Base-by-base conservation (phyloP, 2,888 invertebrate species). In the Bhutanitis thaidina region DNA sequence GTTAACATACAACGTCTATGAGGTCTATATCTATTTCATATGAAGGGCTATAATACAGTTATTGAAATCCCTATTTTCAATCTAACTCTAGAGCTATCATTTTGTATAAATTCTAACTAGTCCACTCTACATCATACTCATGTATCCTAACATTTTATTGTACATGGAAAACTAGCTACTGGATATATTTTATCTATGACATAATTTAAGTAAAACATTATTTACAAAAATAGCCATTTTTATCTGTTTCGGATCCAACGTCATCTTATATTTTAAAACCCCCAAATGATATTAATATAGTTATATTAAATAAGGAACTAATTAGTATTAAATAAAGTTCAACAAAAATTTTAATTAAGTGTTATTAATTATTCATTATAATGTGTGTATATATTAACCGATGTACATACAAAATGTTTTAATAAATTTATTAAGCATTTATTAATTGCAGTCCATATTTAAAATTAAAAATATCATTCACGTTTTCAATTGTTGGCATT, bases 91-190 rank as follows among this genome's bases (percentile, higher is more conserved):
- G 62, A 71, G 56, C 80, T 85, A 82, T 32, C 70, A 79, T 80
- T 81, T 80, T 86, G 88, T 88, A 88, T 86, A 88, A 88, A 88
- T 79, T 86, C 88, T 88, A 88, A 75, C 80, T 87, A 85, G 64
- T 68, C 70, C 68, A 64, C 68, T 71, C 80, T 81, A 85, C 80
- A 61, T 73, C 69, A 74, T 79, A 80, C 71, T 79, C 74, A 74
- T 78, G 73, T 84, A 83, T 62, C 81, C 88, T 87, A 88, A 83
- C 85, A 80, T 86, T 85, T 83, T 77, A 86, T 85, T 87, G 85
- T 89, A 88, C 87, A 88, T 81, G 83, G 77, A 80, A 80, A 86
- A 79, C 88, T 87, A 87, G 66, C 86, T 85, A 87, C 77, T 75
- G 81, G 82, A 83, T 81, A 85, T 69, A 71, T 74, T 80, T 77